Evolutionary conservation across 2,888 invertebrate species (phyloP).

Genomic region (Drosophila mettleri): DNA sequence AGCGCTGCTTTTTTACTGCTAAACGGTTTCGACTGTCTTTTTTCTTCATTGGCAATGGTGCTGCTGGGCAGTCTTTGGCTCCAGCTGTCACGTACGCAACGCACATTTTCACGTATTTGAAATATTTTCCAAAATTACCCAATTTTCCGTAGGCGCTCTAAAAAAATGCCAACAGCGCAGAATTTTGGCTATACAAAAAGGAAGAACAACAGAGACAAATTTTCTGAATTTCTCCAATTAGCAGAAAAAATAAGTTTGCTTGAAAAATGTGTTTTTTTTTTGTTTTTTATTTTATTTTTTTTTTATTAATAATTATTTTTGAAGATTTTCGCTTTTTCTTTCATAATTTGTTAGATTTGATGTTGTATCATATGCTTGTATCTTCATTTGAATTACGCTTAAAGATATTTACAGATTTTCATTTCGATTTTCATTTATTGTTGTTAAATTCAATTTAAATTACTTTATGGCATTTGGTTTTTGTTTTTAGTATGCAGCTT

Average conservation of each 20-base stretch:
- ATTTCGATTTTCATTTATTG: slow-evolving; percentile 32
- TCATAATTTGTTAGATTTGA: slow-evolving; percentile 62
- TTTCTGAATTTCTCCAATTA: background rate
- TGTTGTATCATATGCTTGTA: slow-evolving; percentile 50
- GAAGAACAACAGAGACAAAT: background rate
- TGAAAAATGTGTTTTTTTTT: slow-evolving; percentile 69
- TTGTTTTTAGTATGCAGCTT: slow-evolving; percentile 62
- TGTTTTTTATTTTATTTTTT: slow-evolving; percentile 7
- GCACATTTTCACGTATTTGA: slow-evolving; percentile 77
- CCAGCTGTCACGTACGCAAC: slow-evolving; percentile 68
- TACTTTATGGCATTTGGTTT: slow-evolving; percentile 77
- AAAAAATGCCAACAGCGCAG: background rate
- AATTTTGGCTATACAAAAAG: background rate
- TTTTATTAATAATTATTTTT: slow-evolving; percentile 66
- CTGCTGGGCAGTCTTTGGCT: slow-evolving; percentile 43
- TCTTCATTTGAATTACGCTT: slow-evolving; percentile 71
- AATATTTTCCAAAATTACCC: slow-evolving; percentile 80
- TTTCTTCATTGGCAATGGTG: slow-evolving; percentile 28
- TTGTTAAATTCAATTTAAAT: slow-evolving; percentile 74
- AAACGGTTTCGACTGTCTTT: slow-evolving; percentile 53
- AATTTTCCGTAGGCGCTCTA: slow-evolving; percentile 58
- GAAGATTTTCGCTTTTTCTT: slow-evolving; percentile 50
- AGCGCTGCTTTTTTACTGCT: slow-evolving; percentile 64
- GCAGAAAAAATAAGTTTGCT: slow-evolving; percentile 1
- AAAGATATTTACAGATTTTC: slow-evolving; percentile 75